Percentiles rank a stretch among this genome's conserved stretches.
Evolutionary conservation across 2,113 vertebrate genomes (phyloP).

Genomic region (Oreochromis niloticus): DNA sequence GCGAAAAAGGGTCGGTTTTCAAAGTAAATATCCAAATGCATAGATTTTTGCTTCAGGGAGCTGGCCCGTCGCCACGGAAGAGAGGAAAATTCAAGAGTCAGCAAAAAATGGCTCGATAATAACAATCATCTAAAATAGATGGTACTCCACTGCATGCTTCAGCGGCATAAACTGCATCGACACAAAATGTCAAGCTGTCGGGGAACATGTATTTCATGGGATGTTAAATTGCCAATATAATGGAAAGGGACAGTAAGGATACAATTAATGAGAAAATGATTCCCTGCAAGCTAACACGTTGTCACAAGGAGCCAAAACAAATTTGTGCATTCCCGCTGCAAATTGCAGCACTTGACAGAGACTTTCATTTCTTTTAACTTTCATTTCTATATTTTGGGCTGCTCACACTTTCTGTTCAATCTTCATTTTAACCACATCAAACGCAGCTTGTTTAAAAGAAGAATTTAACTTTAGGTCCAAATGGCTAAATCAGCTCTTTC

Average conservation of each 20-base stretch:
- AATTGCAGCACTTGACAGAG: constrained; percentile 9
- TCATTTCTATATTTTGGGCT: neutral
- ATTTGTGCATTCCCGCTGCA: neutral
- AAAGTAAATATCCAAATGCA: constrained; percentile 24
- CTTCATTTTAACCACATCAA: neutral
- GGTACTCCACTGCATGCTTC: constrained; percentile 1
- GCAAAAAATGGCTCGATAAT: constrained; percentile 28
- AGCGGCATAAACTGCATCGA: constrained; percentile 5
- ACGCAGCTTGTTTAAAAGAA: neutral
- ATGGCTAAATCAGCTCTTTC: neutral
- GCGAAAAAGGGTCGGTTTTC: neutral
- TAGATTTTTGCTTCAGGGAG: neutral
- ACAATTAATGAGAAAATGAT: constrained; percentile 43
- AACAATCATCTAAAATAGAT: constrained; percentile 45
- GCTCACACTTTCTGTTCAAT: neutral
- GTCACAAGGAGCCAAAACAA: neutral
- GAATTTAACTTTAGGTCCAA: neutral
- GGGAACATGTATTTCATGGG: constrained; percentile 21
- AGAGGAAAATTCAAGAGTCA: constrained; percentile 35
- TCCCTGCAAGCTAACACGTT: neutral
- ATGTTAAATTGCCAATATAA: constrained; percentile 35
- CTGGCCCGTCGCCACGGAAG: neutral
- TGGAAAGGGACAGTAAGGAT: constrained; percentile 15
- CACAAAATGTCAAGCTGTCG: constrained; percentile 40
- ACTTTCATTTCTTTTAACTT: neutral